Conservation (phyloP, 2,888 invertebrate species). For the Diaperis boleti region DNA sequence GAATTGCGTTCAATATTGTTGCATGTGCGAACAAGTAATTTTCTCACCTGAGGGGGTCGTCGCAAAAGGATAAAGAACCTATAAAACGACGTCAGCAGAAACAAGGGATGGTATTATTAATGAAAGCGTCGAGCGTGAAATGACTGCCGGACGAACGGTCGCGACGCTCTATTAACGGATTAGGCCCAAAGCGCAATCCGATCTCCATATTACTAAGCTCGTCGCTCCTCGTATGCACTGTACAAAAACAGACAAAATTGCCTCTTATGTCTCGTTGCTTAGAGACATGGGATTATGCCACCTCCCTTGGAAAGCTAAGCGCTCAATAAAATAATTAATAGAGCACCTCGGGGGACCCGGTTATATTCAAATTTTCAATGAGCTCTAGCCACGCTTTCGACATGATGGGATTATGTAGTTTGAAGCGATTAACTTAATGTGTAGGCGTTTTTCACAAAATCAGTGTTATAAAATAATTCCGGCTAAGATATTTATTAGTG, state of each 20-base stretch:
- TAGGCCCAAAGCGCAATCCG: slow-evolving; percentile 62
- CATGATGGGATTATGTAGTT: slow-evolving; percentile 54
- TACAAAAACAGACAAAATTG: slow-evolving; percentile 62
- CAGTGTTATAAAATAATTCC: slow-evolving; percentile 18
- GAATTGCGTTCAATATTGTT: too few species aligned
- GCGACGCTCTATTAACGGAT: slow-evolving; percentile 63
- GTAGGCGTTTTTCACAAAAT: slow-evolving; percentile 44
- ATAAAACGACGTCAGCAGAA: slow-evolving; percentile 28
- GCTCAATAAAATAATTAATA: slow-evolving; percentile 66
- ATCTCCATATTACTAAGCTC: slow-evolving; percentile 63
- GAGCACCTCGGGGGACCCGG: slow-evolving; percentile 57
- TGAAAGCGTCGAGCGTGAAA: slow-evolving; percentile 64
- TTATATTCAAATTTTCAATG: slow-evolving; percentile 61
- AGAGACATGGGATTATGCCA: slow-evolving; percentile 61
- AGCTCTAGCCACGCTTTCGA: slow-evolving; percentile 49
- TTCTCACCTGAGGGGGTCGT: slow-evolving; percentile 22
- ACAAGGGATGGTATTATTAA: slow-evolving; percentile 61
- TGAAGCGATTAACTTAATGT: slow-evolving; percentile 57
- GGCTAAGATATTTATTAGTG: too few species aligned
- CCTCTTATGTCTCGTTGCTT: slow-evolving; percentile 61
- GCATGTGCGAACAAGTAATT: too few species aligned
- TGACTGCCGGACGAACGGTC: slow-evolving; percentile 59
- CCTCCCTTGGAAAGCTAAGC: slow-evolving; percentile 57
- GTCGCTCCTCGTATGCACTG: slow-evolving; percentile 50
- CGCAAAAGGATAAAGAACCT: slow-evolving; percentile 2